Conservation (phyloP, 2,888 invertebrate genomes). For the Pachymerium ferrugineum region DNA sequence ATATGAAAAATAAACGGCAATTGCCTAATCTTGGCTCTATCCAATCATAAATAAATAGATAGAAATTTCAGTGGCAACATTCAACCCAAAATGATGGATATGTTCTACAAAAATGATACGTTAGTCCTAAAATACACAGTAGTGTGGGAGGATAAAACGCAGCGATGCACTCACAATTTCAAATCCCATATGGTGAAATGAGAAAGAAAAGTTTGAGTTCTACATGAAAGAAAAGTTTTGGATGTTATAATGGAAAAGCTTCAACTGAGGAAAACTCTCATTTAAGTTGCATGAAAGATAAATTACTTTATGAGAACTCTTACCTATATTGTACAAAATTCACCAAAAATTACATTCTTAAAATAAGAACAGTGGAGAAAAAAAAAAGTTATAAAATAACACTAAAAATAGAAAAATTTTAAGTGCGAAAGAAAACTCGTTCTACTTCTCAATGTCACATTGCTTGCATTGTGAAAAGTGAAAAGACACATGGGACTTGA, state of each 20-base stretch:
- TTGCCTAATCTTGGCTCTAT: not conserved
- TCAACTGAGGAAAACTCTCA: not conserved
- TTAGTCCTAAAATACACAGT: too few relatives aligned
- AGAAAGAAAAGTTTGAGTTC: constrained; percentile 15
- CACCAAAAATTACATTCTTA: too few relatives aligned
- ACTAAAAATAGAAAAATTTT: not conserved
- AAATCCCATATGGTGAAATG: constrained; percentile 4
- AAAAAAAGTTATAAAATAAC: too few relatives aligned
- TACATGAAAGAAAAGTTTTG: constrained; percentile 15
- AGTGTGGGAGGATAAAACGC: not conserved
- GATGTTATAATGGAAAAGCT: constrained; percentile 19
- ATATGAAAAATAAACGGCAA: not conserved
- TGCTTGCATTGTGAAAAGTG: too few relatives aligned
- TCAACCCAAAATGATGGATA: not conserved
- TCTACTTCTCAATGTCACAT: not conserved
- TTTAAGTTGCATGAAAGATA: not conserved
- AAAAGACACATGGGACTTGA: not conserved
- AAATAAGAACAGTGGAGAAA: not conserved
- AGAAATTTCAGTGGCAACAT: not conserved
- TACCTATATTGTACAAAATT: too few relatives aligned
- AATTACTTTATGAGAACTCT: not conserved
- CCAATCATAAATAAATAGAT: not conserved
- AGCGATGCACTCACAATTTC: constrained; percentile 12
- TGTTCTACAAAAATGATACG: too few relatives aligned
- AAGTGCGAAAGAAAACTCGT: not conserved